Evolutionary conservation across 2,113 vertebrate species (phyloP).

Genomic region (Silurus asotus): DNA sequence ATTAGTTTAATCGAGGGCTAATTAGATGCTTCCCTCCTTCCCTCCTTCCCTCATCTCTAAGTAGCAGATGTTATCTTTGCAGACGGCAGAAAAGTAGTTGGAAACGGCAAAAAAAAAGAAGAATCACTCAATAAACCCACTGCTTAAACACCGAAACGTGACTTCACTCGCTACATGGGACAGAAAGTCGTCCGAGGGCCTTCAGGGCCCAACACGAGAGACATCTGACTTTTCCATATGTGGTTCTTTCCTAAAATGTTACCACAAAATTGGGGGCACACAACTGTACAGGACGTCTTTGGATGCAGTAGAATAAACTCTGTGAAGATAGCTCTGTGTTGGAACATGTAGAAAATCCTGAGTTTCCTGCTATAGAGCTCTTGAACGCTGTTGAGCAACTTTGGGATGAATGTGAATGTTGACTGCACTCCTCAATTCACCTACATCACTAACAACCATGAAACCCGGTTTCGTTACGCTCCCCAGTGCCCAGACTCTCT

Average conservation of each 20-base stretch:
- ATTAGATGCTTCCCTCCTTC: conserved; percentile 67
- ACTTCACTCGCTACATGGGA: background rate
- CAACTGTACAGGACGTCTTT: too few relatives aligned
- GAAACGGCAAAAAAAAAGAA: conserved; percentile 29
- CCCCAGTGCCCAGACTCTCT: conserved; percentile 6
- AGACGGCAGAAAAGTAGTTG: conserved; percentile 55
- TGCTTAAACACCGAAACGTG: background rate
- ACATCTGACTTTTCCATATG: too few relatives aligned
- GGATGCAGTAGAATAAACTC: too few relatives aligned
- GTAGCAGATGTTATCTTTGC: conserved; percentile 48
- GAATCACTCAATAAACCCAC: background rate
- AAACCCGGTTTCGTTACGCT: conserved; percentile 30
- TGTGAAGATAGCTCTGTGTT: too few relatives aligned
- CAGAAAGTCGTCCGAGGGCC: background rate
- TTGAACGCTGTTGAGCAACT: too few relatives aligned
- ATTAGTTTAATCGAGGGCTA: conserved; percentile 72
- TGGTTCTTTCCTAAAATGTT: too few relatives aligned
- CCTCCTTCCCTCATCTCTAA: conserved; percentile 58
- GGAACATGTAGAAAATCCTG: too few relatives aligned
- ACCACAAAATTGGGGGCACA: too few relatives aligned
- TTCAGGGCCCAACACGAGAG: background rate
- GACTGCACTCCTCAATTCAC: too few relatives aligned
- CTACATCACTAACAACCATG: background rate
- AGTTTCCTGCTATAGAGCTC: too few relatives aligned
- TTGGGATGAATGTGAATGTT: too few relatives aligned